Evolutionary conservation across 1,140 invertebrate species (phyloP).

Genomic region (Gonatopus flavifemur): DNA sequence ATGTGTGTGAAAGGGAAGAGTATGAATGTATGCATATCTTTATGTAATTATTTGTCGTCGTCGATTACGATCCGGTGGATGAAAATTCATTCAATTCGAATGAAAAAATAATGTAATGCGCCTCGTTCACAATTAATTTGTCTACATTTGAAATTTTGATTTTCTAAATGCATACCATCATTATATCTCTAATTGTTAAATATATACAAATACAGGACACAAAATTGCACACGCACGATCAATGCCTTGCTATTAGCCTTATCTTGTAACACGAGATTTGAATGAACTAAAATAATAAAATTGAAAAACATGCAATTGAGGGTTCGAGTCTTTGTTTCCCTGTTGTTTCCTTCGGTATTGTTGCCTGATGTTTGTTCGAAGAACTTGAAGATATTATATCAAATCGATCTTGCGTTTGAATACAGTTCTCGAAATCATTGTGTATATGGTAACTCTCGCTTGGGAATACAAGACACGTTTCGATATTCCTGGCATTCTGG

Average conservation of each 20-base stretch:
- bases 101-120: slow-evolving; percentile 4
- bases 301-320: slow-evolving; percentile 22
- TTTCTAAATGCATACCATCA: neutral
- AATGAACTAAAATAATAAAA: too few species aligned
- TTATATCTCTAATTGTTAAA: too few species aligned
- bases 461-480: too few species aligned
- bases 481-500: too few species aligned
- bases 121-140: too few species aligned
- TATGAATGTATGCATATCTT: neutral
- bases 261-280: slow-evolving; percentile 42
- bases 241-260: slow-evolving; percentile 40
- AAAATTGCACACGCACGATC: slow-evolving; percentile 36
- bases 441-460: too few species aligned
- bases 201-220: slow-evolving; percentile 8
- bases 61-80: slow-evolving; percentile 10
- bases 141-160: slow-evolving; percentile 3
- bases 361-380: too few species aligned
- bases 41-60: slow-evolving; percentile 9
- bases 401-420: too few species aligned
- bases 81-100: neutral
- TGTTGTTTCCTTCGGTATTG: too few species aligned
- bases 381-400: too few species aligned
- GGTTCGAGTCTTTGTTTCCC: too few species aligned
- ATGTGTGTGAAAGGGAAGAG: neutral
- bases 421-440: too few species aligned